Percentiles rank a stretch among this genome's conserved stretches.
phyloP scores from a whole-genome alignment of 1,140 invertebrate genomes.

The Drosophila oshimai region DNA sequence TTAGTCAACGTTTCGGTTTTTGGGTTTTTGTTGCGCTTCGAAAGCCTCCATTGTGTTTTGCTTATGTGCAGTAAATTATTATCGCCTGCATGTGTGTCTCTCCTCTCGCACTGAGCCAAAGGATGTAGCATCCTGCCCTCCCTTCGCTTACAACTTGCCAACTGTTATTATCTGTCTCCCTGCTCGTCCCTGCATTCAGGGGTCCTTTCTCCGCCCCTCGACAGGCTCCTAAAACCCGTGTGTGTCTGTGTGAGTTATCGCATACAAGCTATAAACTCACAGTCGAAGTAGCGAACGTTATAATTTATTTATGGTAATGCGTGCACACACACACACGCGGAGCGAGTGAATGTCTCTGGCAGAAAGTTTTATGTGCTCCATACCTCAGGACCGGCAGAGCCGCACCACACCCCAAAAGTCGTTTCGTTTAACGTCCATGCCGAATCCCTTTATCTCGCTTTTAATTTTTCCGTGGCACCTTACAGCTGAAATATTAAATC shows the following conservation, averaged over 20 bases:
- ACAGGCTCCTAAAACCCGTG: conserved; percentile 14
- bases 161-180: conserved; percentile 73
- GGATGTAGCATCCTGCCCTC: conserved; percentile 31
- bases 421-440: conserved; percentile 65
- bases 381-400: conserved; percentile 15
- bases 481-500: conserved; percentile 63
- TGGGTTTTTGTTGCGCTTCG: conserved; percentile 28
- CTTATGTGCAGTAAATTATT: conserved; percentile 68
- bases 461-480: conserved; percentile 74
- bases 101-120: neutral
- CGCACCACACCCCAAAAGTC: conserved; percentile 49
- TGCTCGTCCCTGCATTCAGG: conserved; percentile 39
- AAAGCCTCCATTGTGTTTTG: conserved; percentile 59
- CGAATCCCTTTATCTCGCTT: conserved; percentile 74
- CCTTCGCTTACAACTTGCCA: conserved; percentile 57
- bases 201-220: neutral
- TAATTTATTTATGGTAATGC: conserved; percentile 81
- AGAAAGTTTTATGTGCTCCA: conserved; percentile 57
- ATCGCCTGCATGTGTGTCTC: conserved; percentile 37
- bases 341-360: conserved; percentile 13
- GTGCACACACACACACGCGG: conserved; percentile 38
- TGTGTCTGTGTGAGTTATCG: conserved; percentile 56
- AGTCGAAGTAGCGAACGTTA: conserved; percentile 72
- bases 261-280: conserved; percentile 74
- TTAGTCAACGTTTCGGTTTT: conserved; percentile 27